Evolutionary conservation across 2,113 vertebrate species (phyloP).

Genomic region (Vidua macroura): DNA sequence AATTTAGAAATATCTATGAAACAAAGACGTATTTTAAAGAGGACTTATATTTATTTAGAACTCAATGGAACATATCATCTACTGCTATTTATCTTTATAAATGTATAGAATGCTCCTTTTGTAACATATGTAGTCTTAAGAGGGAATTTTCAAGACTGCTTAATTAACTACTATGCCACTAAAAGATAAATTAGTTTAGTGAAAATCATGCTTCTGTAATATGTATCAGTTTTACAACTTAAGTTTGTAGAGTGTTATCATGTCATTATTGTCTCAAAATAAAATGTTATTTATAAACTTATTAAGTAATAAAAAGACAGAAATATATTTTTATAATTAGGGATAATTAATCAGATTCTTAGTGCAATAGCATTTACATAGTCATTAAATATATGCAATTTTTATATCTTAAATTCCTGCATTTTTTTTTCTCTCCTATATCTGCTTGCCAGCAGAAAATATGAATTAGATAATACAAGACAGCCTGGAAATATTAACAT

Average conservation of each 20-base stretch:
- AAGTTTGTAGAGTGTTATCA: neutral
- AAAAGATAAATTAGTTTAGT: neutral
- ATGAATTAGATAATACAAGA: neutral
- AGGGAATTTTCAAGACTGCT: neutral
- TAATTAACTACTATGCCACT: neutral
- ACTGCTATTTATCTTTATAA: neutral
- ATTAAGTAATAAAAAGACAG: neutral
- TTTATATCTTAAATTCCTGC: neutral
- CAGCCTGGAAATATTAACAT: neutral
- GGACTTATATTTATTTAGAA: neutral
- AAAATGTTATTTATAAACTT: neutral
- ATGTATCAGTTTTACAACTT: neutral
- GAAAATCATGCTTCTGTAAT: neutral
- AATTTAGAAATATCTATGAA: neutral
- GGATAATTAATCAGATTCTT: neutral
- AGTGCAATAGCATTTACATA: neutral
- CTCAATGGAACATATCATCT: neutral
- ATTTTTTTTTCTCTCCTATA: neutral
- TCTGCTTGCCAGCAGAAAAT: neutral
- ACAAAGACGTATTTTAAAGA: neutral
- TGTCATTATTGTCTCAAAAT: neutral
- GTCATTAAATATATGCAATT: neutral
- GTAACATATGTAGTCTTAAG: neutral
- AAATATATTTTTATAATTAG: neutral
- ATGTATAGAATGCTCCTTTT: neutral